Evolutionary conservation across 2,888 invertebrate genomes (phyloP).

Genomic region (Mellilla xanthometata): DNA sequence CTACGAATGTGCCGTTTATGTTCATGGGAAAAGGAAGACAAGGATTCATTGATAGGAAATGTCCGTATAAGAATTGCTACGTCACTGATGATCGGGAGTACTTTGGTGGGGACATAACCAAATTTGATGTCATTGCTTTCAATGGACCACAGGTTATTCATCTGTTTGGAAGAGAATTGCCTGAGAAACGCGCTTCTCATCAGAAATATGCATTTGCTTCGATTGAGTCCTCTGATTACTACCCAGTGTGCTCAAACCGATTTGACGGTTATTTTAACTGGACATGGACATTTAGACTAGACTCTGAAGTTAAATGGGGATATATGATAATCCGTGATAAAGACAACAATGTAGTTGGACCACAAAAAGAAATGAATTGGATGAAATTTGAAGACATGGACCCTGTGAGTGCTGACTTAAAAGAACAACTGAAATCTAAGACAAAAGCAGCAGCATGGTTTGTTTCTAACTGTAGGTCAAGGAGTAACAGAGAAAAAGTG

Average conservation of each 20-base stretch:
- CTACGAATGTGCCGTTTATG: slow-evolving; percentile 41
- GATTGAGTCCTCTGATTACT: slow-evolving; percentile 58
- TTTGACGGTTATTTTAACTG: slow-evolving; percentile 55
- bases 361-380: slow-evolving; percentile 44
- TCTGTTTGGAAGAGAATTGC: slow-evolving; percentile 28
- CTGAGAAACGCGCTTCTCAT: slow-evolving; percentile 42
- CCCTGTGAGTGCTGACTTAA: slow-evolving; percentile 29
- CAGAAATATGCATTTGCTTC: slow-evolving; percentile 62
- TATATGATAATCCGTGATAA: slow-evolving; percentile 47
- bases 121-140: slow-evolving; percentile 59
- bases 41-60: slow-evolving; percentile 47
- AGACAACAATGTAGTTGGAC: slow-evolving; percentile 40
- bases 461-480: slow-evolving; percentile 51
- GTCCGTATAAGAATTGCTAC: slow-evolving; percentile 55
- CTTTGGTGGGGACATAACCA: slow-evolving; percentile 39
- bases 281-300: slow-evolving; percentile 55
- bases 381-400: slow-evolving; percentile 37
- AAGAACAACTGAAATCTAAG: slow-evolving; percentile 18
- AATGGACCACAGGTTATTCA: slow-evolving; percentile 47
- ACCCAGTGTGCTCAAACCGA: slow-evolving; percentile 46
- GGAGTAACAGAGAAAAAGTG: slow-evolving; percentile 39
- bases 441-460: slow-evolving; percentile 45
- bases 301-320: slow-evolving; percentile 50
- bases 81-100: slow-evolving; percentile 46
- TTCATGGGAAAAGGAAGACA: slow-evolving; percentile 41